Conservation (phyloP, 64 coral and sea anemone species). For the Stylophora pistillata region DNA sequence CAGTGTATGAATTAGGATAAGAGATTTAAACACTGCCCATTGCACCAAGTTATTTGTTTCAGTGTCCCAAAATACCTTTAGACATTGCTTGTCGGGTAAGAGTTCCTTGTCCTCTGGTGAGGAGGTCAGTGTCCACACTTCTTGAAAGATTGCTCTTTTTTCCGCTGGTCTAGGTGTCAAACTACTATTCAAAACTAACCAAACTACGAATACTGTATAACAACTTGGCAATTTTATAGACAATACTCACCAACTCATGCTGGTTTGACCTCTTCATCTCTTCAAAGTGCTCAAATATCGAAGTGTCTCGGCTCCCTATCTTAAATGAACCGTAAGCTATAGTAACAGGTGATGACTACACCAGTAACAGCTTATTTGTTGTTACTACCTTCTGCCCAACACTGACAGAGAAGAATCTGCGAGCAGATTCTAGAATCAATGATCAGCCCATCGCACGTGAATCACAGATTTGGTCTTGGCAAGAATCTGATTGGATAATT, state of each 20-base stretch:
- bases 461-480: background rate
- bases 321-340: background rate
- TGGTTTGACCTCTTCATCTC: background rate
- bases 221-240: background rate
- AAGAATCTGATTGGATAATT: background rate
- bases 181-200: no score
- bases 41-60: no score
- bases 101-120: no score
- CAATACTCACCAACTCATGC: constrained; percentile 6
- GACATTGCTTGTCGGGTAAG: no score
- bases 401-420: background rate
- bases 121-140: no score
- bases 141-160: no score
- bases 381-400: background rate
- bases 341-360: no score
- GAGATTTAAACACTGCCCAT: no score
- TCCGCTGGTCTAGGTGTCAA: no score
- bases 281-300: background rate
- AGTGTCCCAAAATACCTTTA: no score
- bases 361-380: background rate
- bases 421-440: constrained; percentile 1
- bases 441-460: background rate
- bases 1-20: no score
- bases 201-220: no score
- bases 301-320: background rate